These are phyloP conservation scores for Coecobrya sp. DNA, from an alignment of 2,888 invertebrate species.

Conservation along the genomic window DNA sequence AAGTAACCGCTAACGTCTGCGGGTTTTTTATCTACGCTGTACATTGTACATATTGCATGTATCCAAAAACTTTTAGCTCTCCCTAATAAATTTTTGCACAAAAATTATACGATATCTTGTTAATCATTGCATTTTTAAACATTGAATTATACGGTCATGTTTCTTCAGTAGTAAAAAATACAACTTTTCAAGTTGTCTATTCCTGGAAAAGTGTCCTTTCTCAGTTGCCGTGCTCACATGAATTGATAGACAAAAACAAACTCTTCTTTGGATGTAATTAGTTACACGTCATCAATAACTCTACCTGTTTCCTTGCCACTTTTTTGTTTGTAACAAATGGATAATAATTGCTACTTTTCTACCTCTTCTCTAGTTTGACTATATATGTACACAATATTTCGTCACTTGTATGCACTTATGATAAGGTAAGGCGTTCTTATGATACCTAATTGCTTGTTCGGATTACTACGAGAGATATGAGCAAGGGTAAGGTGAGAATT, in stretches of 20 bases:
- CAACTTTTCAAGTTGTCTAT: background rate
- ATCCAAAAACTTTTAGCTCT: too few species aligned
- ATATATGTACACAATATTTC: background rate
- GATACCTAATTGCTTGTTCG: too few species aligned
- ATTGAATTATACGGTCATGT: background rate
- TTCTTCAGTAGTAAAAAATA: too few species aligned
- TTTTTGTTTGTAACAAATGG: background rate
- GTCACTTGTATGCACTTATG: background rate
- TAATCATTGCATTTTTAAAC: background rate
- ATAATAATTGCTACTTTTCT: background rate
- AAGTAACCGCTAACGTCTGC: too few species aligned
- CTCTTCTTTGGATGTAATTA: background rate
- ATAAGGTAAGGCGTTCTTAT: too few species aligned
- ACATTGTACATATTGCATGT: too few species aligned
- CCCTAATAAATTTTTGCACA: too few species aligned
- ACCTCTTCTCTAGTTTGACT: background rate
- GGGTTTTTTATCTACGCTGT: too few species aligned
- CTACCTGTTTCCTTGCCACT: background rate
- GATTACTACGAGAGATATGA: too few species aligned
- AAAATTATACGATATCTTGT: background rate
- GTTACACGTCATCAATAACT: background rate
- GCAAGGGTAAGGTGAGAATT: too few species aligned
- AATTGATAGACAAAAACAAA: slow-evolving; percentile 11
- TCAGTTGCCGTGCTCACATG: background rate
- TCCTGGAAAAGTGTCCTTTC: slow-evolving; percentile 41